Percentiles rank a stretch among this genome's conserved stretches.
phyloP scores from a whole-genome alignment of 1,140 invertebrate species.

The Eriocheir sinensis region DNA sequence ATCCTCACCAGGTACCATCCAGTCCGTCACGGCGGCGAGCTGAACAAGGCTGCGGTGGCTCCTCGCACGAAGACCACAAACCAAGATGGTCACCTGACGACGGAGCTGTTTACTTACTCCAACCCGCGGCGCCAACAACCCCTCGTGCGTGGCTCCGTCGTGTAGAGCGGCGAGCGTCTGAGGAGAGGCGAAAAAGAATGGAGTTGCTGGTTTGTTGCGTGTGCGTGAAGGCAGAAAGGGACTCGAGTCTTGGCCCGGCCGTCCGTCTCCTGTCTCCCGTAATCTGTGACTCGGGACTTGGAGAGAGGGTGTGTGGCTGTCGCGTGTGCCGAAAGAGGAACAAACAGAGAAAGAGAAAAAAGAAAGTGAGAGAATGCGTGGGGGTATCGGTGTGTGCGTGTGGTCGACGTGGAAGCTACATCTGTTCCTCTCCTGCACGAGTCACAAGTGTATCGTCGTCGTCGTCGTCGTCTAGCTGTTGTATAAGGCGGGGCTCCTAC shows the following conservation, averaged over 20 bases:
- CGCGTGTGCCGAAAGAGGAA: too few relatives aligned
- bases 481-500: too few relatives aligned
- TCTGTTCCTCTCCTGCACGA: background rate
- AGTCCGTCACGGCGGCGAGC: constrained; percentile 41
- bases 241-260: too few relatives aligned
- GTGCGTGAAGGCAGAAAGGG: too few relatives aligned
- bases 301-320: too few relatives aligned
- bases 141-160: constrained; percentile 41
- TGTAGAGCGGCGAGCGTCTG: background rate
- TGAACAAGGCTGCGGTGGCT: background rate
- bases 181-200: background rate
- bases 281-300: too few relatives aligned
- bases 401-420: too few relatives aligned
- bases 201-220: background rate
- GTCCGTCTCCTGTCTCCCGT: too few relatives aligned
- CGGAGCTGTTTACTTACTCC: constrained; percentile 35
- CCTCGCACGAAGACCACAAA: background rate
- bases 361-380: too few relatives aligned
- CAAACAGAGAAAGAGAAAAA: too few relatives aligned
- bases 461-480: background rate
- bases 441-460: too few relatives aligned
- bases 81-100: constrained; percentile 33
- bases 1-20: constrained; percentile 44
- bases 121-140: background rate
- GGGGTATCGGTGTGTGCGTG: too few relatives aligned